Conservation (phyloP, 1,140 invertebrate genomes). For the Chironomus striatipennis region DNA sequence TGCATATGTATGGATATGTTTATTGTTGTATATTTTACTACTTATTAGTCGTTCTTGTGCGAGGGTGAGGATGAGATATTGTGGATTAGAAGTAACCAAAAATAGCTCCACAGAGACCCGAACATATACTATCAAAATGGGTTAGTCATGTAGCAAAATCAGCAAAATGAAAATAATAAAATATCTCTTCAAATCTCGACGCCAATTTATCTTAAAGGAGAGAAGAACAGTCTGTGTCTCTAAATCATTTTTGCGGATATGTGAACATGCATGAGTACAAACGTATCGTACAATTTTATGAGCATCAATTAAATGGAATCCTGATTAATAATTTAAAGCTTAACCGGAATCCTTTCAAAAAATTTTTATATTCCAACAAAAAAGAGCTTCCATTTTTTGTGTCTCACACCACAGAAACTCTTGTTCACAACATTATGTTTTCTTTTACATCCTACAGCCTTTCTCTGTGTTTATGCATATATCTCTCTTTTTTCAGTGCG, state of each 20-base stretch:
- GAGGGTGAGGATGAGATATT: not conserved
- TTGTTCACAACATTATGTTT: no score
- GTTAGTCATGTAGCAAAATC: conserved; percentile 7
- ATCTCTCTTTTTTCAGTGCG: no score
- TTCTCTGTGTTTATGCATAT: no score
- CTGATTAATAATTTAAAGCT: not conserved
- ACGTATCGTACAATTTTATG: not conserved
- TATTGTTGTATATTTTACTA: no score
- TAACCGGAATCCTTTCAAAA: not conserved
- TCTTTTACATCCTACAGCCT: no score
- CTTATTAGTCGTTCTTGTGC: no score
- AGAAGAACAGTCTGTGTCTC: no score
- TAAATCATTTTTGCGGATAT: not conserved
- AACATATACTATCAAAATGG: not conserved
- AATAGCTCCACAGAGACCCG: not conserved
- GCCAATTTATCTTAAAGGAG: not conserved
- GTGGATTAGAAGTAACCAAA: conserved; percentile 1
- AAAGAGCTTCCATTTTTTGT: no score
- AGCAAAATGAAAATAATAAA: not conserved
- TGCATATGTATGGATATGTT: no score
- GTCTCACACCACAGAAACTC: no score
- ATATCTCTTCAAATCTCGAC: conserved; percentile 4
- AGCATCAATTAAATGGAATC: not conserved
- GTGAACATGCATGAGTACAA: not conserved
- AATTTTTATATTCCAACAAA: no score